Percentiles rank a stretch among this genome's conserved stretches.
Evolutionary conservation across 2,797 vertebrate genomes (phyloP).

Genomic region (Mormyrus proboscirostris): DNA sequence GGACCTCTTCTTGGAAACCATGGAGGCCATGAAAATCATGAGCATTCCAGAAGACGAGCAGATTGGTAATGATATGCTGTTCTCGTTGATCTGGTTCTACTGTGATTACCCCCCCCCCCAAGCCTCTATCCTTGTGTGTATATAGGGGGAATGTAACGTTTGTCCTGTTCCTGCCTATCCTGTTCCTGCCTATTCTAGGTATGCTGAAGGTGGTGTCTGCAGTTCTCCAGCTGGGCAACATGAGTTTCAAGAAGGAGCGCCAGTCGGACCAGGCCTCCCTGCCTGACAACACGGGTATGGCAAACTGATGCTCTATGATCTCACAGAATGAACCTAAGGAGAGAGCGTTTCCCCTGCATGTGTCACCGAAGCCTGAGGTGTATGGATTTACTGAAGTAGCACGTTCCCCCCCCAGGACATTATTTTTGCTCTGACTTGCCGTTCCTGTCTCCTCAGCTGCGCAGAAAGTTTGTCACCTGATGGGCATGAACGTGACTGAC

Average conservation of each 20-base stretch:
- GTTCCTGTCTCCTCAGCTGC: slow-evolving; percentile 55
- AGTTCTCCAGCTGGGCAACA: slow-evolving; percentile 77
- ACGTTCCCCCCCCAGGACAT: not conserved
- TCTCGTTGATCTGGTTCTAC: not conserved
- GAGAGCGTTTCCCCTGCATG: not conserved
- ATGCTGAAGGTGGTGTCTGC: slow-evolving; percentile 72
- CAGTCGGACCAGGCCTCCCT: slow-evolving; percentile 79
- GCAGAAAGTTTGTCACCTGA: slow-evolving; percentile 77
- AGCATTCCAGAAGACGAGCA: slow-evolving; percentile 78
- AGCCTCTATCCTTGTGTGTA: not conserved
- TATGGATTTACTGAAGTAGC: not conserved
- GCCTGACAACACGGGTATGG: slow-evolving; percentile 76
- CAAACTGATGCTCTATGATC: not conserved
- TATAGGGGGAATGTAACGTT: not conserved
- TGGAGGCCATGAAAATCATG: slow-evolving; percentile 83
- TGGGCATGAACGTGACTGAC: slow-evolving; percentile 79
- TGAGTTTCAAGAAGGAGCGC: slow-evolving; percentile 77
- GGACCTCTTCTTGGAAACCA: slow-evolving; percentile 76
- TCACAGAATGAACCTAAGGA: not conserved
- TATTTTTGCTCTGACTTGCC: not conserved
- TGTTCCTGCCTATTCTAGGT: slow-evolving; percentile 44
- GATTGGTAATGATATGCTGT: slow-evolving; percentile 54
- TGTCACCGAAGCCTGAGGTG: not conserved
- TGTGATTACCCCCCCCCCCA: not conserved
- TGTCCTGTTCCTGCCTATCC: not conserved